Conservation (phyloP, 2,888 invertebrate species). For the Plagodis pulveraria region DNA sequence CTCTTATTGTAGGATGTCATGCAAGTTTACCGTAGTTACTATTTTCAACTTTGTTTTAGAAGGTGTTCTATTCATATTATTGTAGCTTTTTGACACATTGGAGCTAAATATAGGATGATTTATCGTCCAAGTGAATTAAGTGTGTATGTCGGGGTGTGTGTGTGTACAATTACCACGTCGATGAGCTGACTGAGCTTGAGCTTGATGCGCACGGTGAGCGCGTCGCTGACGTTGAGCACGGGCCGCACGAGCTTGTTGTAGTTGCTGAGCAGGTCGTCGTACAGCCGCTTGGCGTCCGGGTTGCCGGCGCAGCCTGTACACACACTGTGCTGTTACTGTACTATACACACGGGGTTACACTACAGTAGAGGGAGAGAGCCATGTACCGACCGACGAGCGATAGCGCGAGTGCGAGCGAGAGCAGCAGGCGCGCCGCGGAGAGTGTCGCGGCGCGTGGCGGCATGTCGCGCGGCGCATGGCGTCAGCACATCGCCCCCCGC, state of each 20-base stretch:
- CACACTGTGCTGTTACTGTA: background rate
- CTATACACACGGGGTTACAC: too few species aligned
- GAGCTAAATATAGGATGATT: too few species aligned
- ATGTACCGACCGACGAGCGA: constrained; percentile 45
- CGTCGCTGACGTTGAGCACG: constrained; percentile 97
- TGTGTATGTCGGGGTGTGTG: background rate
- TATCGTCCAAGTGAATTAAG: too few species aligned
- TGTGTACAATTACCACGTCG: constrained; percentile 93
- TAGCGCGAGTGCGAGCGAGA: constrained; percentile 63
- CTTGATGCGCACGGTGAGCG: constrained; percentile 97
- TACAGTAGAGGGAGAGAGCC: too few species aligned
- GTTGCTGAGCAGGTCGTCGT: constrained; percentile 97
- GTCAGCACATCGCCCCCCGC: constrained; percentile 68
- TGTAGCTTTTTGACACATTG: too few species aligned
- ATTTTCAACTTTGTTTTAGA: too few species aligned
- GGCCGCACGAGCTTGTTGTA: constrained; percentile 98
- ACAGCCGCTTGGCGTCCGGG: constrained; percentile 97
- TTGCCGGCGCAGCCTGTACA: constrained; percentile 93
- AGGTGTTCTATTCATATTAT: too few species aligned
- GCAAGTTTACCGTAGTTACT: too few species aligned
- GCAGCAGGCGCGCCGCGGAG: constrained; percentile 61
- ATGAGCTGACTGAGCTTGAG: constrained; percentile 98
- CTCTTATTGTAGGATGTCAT: too few species aligned
- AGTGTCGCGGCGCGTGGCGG: constrained; percentile 70
- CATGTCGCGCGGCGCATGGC: constrained; percentile 73